These are phyloP conservation scores for Oeneis ivallda DNA, from an alignment of 2,888 invertebrate genomes.

Conservation along the genomic window DNA sequence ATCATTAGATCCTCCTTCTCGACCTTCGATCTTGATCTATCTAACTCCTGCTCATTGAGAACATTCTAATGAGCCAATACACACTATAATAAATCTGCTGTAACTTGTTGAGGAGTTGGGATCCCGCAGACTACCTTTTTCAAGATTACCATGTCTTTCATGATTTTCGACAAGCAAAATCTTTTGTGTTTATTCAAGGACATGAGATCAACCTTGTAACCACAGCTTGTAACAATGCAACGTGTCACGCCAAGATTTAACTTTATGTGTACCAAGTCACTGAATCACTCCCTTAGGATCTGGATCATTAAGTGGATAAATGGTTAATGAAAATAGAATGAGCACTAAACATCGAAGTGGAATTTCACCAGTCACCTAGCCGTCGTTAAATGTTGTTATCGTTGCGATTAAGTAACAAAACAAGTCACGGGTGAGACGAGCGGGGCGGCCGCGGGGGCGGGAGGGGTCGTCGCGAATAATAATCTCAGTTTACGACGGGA, in stretches of 20 bases:
- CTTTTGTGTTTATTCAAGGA: constrained; percentile 11
- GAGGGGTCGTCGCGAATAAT: constrained; percentile 74
- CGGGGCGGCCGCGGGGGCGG: constrained; percentile 50
- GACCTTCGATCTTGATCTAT: too few species aligned
- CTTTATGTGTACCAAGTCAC: constrained; percentile 74
- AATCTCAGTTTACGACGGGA: constrained; percentile 81
- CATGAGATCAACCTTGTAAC: constrained; percentile 15
- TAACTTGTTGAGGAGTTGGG: too few species aligned
- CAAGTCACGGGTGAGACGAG: constrained; percentile 65
- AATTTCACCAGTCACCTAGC: constrained; percentile 81
- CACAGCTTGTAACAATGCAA: too few species aligned
- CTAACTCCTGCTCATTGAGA: too few species aligned
- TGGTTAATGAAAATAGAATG: constrained; percentile 82
- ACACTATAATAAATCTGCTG: too few species aligned
- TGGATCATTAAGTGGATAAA: constrained; percentile 81
- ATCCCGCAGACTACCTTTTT: too few species aligned
- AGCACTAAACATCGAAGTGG: constrained; percentile 81
- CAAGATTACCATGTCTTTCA: too few species aligned
- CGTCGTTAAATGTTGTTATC: constrained; percentile 81
- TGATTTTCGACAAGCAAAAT: neutral
- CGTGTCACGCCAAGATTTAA: constrained; percentile 74
- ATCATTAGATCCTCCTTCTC: too few species aligned
- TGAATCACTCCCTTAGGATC: constrained; percentile 77
- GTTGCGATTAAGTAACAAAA: constrained; percentile 81
- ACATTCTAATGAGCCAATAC: too few species aligned